Percentiles rank a stretch among this genome's conserved stretches.
These are phyloP conservation scores for Chloroclysta siterata DNA, from an alignment of 2,888 invertebrate species.

Conservation along the genomic window DNA sequence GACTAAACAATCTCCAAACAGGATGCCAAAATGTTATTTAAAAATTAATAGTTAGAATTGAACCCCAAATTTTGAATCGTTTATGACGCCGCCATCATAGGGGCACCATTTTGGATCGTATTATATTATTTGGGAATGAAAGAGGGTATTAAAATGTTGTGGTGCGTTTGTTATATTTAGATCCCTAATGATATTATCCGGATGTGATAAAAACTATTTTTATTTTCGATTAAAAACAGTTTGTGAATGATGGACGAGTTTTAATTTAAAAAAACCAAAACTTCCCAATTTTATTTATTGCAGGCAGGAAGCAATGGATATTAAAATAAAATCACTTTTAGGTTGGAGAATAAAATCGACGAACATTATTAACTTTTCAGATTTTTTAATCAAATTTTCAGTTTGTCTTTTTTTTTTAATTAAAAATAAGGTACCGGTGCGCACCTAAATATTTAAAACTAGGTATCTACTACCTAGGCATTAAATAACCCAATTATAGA, in stretches of 20 bases:
- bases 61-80: slow-evolving; percentile 26
- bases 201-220: slow-evolving; percentile 40
- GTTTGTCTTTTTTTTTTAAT: no score
- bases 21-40: slow-evolving; percentile 20
- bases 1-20: slow-evolving; percentile 10
- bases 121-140: slow-evolving; percentile 40
- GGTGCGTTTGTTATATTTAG: slow-evolving; percentile 46
- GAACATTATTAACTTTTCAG: no score
- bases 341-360: no score
- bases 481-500: no score
- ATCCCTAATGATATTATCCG: slow-evolving; percentile 44
- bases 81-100: slow-evolving; percentile 40
- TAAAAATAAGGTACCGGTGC: no score
- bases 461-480: no score
- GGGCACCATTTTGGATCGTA: slow-evolving; percentile 53
- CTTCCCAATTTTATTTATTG: no score
- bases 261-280: neutral
- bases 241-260: slow-evolving; percentile 14
- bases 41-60: slow-evolving; percentile 25
- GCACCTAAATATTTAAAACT: no score
- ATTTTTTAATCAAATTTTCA: no score
- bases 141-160: slow-evolving; percentile 49
- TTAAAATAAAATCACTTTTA: no score
- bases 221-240: slow-evolving; percentile 23
- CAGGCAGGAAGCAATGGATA: no score